These are phyloP conservation scores for Micrasema minimum DNA, from an alignment of 1,140 invertebrate genomes.

Conservation along the genomic window DNA sequence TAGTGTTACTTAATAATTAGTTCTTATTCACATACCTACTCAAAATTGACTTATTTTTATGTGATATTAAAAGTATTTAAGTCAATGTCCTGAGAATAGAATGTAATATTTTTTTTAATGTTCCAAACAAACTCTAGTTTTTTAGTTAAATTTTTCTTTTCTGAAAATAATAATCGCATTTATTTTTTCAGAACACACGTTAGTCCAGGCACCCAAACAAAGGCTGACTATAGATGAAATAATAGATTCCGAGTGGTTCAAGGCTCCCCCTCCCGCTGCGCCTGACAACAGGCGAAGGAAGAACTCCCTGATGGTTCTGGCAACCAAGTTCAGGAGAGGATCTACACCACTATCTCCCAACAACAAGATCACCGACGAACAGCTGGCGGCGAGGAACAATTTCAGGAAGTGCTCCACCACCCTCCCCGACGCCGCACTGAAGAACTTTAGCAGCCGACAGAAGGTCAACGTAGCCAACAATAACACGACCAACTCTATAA, in stretches of 20 bases:
- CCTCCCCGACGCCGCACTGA: slow-evolving; percentile 40
- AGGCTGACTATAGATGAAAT: slow-evolving; percentile 62
- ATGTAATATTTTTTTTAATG: no score
- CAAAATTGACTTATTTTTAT: no score
- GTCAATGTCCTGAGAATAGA: no score
- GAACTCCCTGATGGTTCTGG: slow-evolving; percentile 60
- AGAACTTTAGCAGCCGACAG: slow-evolving; percentile 45
- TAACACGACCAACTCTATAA: slow-evolving; percentile 42
- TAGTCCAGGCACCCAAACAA: slow-evolving; percentile 61
- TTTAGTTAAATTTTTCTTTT: no score
- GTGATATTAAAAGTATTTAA: no score
- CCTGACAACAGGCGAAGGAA: slow-evolving; percentile 57
- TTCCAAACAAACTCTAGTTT: no score
- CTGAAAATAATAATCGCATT: no score
- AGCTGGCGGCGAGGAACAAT: slow-evolving; percentile 56
- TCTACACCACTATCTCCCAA: slow-evolving; percentile 58
- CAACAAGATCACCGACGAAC: slow-evolving; percentile 61
- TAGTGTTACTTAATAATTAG: no score
- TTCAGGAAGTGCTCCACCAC: slow-evolving; percentile 51
- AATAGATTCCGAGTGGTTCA: slow-evolving; percentile 61
- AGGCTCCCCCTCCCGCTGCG: slow-evolving; percentile 57
- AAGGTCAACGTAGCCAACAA: slow-evolving; percentile 39
- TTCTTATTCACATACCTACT: no score
- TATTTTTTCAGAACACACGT: slow-evolving; percentile 58
- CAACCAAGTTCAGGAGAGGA: slow-evolving; percentile 58